Evolutionary conservation across 2,797 vertebrate species (phyloP), one percentile per base, ranked within the genome.

Genomic region (Muraenolepis orangiensis): DNA sequence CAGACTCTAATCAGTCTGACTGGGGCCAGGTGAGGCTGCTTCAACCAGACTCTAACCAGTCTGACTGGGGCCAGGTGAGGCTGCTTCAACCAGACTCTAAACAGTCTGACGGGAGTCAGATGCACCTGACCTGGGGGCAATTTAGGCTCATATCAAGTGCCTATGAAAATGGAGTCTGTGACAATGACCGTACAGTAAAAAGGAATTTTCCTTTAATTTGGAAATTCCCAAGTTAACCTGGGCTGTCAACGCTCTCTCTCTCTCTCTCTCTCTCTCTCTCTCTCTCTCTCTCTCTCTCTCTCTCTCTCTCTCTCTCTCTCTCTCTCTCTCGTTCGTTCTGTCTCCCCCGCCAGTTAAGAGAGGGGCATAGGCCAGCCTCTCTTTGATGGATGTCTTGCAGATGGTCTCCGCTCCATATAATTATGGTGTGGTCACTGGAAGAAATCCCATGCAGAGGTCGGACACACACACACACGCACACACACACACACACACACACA

Each of bases 381-480:
- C 87, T 87, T 81, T 90, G 90, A 91, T 90, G 87, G 89, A 91
- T 91, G 88, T 81, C 78, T 86, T 90, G 87, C 89, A 91, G 90
- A 90, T 90, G 89, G 89, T 85, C 82, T 80, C 80, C 79, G 84
- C 87, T 84, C 84, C 79, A 86, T 87, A 83, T 90, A 88, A 91
- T 91, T 91, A 90, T 87, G 78, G 78, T 78, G 83, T 88, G 86
- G 87, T 89, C 87, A 88, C 84, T 85, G 82, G 82, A 90, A 87
- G 82, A 90, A 88, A 84, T 82, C 78, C 84, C 34, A 29, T 77
- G 79, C 61, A 66, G 76, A 76, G 74, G 75, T 18, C 32, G 29
- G n/a, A 69, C 68, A 68, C 68, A 69, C 68, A 69, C 68, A 69
- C 67, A 18, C 66, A 67, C 26, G 29, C 66, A 29, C 66, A 29